A percentile compares a stretch with the other conserved stretches of the same genome.
Conservation (phyloP, 2,888 invertebrate species). For the Megaustenia siamemsis region DNA sequence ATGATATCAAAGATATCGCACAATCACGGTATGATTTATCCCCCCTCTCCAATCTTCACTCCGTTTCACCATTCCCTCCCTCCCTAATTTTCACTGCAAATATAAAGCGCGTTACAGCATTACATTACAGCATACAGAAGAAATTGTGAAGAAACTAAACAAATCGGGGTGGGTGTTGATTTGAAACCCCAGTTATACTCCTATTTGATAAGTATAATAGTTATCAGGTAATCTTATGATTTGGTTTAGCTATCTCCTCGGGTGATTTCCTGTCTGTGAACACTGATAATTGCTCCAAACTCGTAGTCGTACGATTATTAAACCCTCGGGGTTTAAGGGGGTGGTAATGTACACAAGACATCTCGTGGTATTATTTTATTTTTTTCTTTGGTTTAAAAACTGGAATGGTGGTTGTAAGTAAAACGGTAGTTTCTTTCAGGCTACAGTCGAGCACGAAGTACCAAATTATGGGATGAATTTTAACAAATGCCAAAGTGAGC, state of each 20-base stretch:
- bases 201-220: too few species aligned
- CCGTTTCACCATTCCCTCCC: too few species aligned
- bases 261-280: background rate
- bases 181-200: too few species aligned
- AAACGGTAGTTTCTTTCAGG: background rate
- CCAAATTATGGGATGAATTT: conserved; percentile 9
- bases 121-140: too few species aligned
- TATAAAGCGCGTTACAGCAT: too few species aligned
- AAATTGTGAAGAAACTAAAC: too few species aligned
- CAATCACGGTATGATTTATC: too few species aligned
- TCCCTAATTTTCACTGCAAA: too few species aligned
- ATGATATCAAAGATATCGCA: too few species aligned
- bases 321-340: background rate
- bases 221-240: background rate
- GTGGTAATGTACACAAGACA: background rate
- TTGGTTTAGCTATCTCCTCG: background rate
- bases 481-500: conserved; percentile 11
- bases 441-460: background rate
- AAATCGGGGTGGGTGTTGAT: too few species aligned
- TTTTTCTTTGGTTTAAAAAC: background rate
- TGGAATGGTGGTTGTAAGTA: background rate
- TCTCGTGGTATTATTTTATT: conserved; percentile 22
- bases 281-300: background rate
- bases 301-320: background rate
- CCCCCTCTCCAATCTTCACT: too few species aligned